A percentile compares a stretch with the other conserved stretches of the same genome.
These are phyloP conservation scores for Pangasius macronema DNA, from an alignment of 2,797 vertebrate species.

Conservation along the genomic window DNA sequence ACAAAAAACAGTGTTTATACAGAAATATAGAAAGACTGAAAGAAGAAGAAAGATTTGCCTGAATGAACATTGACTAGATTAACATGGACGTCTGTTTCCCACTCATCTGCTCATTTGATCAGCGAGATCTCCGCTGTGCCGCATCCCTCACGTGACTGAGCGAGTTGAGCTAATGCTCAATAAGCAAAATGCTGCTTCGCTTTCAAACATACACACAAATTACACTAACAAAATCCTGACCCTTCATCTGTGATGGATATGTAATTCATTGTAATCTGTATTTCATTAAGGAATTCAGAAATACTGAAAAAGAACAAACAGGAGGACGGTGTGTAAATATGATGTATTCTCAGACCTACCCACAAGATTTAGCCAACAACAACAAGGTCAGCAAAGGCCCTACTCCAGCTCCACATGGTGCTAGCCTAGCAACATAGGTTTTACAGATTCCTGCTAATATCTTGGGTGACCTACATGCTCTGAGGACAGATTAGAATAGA, in stretches of 20 bases:
- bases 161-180: conserved; percentile 4
- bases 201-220: not conserved
- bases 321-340: not conserved
- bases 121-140: not conserved
- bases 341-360: not conserved
- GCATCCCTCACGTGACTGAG: not conserved
- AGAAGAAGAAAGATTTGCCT: not conserved
- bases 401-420: not conserved
- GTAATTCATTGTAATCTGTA: not conserved
- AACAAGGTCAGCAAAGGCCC: not conserved
- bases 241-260: not conserved
- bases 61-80: not conserved
- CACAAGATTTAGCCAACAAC: not conserved
- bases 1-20: not conserved
- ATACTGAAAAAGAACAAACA: not conserved
- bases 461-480: not conserved
- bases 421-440: not conserved
- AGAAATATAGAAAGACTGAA: not conserved
- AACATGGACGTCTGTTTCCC: not conserved
- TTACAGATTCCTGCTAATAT: not conserved
- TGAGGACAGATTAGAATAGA: not conserved
- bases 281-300: not conserved
- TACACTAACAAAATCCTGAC: not conserved
- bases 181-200: not conserved
- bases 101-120: not conserved